Conservation (phyloP, 1,140 invertebrate species). For the Belonocnema kinseyi region DNA sequence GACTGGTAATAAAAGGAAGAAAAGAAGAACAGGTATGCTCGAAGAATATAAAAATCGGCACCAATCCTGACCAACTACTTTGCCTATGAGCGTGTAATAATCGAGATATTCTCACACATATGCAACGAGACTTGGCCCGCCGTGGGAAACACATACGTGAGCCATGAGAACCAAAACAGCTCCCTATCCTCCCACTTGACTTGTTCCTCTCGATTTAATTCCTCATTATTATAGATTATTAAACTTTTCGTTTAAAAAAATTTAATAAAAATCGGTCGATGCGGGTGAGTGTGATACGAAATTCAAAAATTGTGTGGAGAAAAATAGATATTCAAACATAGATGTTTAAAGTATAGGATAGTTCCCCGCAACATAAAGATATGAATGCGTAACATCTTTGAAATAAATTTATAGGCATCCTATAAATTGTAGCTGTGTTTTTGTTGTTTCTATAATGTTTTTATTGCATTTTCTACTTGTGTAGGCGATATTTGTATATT, state of each 20-base stretch:
- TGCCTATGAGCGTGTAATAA: conserved; percentile 72
- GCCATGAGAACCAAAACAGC: conserved; percentile 54
- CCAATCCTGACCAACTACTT: conserved; percentile 51
- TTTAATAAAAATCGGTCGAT: too few species aligned
- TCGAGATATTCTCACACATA: conserved; percentile 72
- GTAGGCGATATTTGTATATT: too few species aligned
- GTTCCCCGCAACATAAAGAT: too few species aligned
- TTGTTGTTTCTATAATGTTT: too few species aligned
- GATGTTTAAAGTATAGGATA: too few species aligned
- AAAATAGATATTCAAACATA: too few species aligned
- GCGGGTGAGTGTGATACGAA: too few species aligned
- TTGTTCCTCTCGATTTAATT: conserved; percentile 40
- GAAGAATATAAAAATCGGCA: conserved; percentile 72
- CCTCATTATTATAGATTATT: conserved; percentile 22
- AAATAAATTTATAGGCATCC: too few species aligned
- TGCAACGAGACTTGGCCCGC: conserved; percentile 56
- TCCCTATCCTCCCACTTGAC: conserved; percentile 41
- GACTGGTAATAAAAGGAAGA: conserved; percentile 42
- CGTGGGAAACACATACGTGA: conserved; percentile 76
- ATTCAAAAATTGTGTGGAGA: too few species aligned
- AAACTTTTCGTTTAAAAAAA: background rate
- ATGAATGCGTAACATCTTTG: too few species aligned
- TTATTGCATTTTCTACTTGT: too few species aligned
- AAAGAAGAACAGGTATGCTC: conserved; percentile 52
- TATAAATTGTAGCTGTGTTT: too few species aligned